Conservation (phyloP, 2,113 vertebrate genomes). For the Upupa epops region DNA sequence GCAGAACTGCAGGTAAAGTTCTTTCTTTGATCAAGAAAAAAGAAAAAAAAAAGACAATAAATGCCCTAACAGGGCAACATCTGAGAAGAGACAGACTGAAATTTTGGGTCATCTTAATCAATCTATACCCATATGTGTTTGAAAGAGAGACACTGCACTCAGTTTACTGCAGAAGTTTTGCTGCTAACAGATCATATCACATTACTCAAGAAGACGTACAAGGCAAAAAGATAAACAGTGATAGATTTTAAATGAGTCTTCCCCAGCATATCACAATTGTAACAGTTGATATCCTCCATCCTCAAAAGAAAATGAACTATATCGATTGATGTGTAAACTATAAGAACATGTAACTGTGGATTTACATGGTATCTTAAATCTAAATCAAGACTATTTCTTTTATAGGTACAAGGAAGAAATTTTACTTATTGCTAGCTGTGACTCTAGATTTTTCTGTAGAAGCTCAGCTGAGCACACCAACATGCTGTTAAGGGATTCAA, state of each 20-base stretch:
- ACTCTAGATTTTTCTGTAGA: background rate
- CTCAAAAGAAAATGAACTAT: background rate
- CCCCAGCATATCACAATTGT: background rate
- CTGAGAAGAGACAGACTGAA: background rate
- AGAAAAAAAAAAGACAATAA: background rate
- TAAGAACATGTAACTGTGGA: background rate
- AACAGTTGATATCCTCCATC: background rate
- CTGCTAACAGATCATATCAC: background rate
- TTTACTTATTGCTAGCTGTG: background rate
- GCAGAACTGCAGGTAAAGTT: background rate
- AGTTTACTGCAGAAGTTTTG: background rate
- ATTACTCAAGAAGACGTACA: background rate
- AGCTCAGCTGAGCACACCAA: background rate
- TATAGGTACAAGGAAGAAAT: background rate
- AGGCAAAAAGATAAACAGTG: background rate
- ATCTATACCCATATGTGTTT: background rate
- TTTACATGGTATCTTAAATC: background rate
- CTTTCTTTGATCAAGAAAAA: slow-evolving; percentile 15
- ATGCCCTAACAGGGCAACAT: background rate
- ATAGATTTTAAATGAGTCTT: background rate
- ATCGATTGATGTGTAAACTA: background rate
- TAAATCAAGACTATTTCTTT: background rate
- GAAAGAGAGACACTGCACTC: background rate
- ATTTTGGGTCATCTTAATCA: background rate
- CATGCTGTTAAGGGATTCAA: background rate